Percentiles rank a stretch among this genome's conserved stretches.
Conservation (phyloP, 2,888 invertebrate species). For the Caenorhabditis doughertyi region DNA sequence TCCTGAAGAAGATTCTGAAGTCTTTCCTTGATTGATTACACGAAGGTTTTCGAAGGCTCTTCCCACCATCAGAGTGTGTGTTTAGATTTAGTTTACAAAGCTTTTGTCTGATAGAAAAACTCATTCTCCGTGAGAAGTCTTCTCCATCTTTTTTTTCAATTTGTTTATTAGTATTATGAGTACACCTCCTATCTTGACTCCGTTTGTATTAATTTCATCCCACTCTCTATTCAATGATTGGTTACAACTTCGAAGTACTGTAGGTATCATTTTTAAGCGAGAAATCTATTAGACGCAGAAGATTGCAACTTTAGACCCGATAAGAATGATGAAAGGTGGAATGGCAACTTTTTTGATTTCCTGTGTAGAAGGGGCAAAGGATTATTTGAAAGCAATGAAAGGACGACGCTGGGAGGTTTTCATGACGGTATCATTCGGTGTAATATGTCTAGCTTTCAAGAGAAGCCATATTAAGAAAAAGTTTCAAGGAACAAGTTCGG, state of each 20-base stretch:
- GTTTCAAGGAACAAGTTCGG: neutral
- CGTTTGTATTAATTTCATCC: neutral
- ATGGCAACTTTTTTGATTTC: constrained; percentile 36
- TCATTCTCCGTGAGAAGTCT: neutral
- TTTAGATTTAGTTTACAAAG: constrained; percentile 28
- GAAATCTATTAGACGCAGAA: neutral
- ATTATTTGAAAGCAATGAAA: constrained; percentile 10
- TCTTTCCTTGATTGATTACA: constrained; percentile 44
- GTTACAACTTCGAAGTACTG: constrained; percentile 24
- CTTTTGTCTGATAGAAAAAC: neutral
- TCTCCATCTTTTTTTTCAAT: neutral
- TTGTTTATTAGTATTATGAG: neutral
- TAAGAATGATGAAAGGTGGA: constrained; percentile 26
- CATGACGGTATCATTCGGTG: constrained; percentile 6
- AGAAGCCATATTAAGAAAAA: neutral
- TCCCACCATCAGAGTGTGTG: constrained; percentile 5
- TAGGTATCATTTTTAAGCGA: constrained; percentile 3
- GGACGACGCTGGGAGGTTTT: constrained; percentile 39
- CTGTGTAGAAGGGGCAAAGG: neutral
- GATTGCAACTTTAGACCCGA: constrained; percentile 26
- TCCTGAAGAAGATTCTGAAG: neutral
- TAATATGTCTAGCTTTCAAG: neutral
- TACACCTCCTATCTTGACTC: neutral
- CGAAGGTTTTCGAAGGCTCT: neutral
- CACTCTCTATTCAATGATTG: constrained; percentile 33